Percentiles rank a stretch among this genome's conserved stretches.
These are phyloP conservation scores for Zophobas atratus DNA, from an alignment of 1,140 invertebrate genomes.

Conservation along the genomic window DNA sequence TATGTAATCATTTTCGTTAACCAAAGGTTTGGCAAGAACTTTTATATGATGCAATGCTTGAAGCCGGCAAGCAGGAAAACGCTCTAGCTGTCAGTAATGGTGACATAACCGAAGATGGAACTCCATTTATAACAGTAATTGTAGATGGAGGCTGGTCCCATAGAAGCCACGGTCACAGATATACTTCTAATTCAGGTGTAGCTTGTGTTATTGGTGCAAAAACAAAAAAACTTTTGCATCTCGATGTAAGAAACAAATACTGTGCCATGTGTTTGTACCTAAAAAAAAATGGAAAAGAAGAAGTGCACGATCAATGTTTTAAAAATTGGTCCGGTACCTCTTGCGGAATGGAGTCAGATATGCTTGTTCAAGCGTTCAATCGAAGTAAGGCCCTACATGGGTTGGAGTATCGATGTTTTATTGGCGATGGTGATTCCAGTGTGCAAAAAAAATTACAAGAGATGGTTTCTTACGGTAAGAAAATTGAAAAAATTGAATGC, in stretches of 20 bases:
- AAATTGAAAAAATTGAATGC: neutral
- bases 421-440: neutral
- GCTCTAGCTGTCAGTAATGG: neutral
- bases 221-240: neutral
- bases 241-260: neutral
- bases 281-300: neutral
- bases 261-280: neutral
- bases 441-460: neutral
- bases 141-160: neutral
- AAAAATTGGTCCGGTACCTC: neutral
- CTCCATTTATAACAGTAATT: slow-evolving; percentile 1
- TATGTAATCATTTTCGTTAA: neutral
- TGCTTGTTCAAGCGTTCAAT: too few species aligned
- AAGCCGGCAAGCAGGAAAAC: neutral
- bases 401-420: neutral
- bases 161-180: neutral
- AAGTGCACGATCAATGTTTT: neutral
- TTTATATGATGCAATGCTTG: neutral
- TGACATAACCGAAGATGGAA: neutral
- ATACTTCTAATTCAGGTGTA: neutral
- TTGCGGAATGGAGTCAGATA: neutral
- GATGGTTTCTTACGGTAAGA: neutral
- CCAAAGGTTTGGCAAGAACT: neutral
- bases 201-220: neutral
- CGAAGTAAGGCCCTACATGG: too few species aligned